Evolutionary conservation across 2,113 vertebrate species (phyloP).

Genomic region (Callipepla squamata): DNA sequence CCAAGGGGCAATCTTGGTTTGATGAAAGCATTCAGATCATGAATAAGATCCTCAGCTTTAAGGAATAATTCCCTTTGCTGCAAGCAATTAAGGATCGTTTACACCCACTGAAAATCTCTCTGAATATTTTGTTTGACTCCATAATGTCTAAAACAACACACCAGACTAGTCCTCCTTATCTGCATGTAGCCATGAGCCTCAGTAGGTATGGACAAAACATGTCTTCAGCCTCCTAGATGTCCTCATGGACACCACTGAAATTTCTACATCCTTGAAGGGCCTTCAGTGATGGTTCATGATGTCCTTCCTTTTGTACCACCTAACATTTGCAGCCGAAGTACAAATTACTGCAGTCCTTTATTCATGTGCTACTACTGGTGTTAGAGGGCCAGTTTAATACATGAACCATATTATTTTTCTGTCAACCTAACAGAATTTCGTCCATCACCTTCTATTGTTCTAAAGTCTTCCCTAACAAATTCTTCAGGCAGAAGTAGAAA

Average conservation of each 20-base stretch:
- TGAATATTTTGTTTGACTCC: slow-evolving; percentile 53
- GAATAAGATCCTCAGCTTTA: slow-evolving; percentile 47
- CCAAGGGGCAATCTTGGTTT: slow-evolving; percentile 17
- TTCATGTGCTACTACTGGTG: background rate
- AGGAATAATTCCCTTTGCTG: slow-evolving; percentile 11
- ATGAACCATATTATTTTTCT: background rate
- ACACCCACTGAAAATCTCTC: slow-evolving; percentile 62
- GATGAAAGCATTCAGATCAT: slow-evolving; percentile 40
- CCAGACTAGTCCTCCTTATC: background rate
- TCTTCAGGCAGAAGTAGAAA: background rate
- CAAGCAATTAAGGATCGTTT: slow-evolving; percentile 62
- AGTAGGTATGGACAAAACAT: background rate
- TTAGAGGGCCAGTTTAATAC: background rate
- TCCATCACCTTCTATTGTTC: background rate
- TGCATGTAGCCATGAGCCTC: background rate
- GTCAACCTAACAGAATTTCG: background rate
- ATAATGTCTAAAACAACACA: slow-evolving; percentile 21
- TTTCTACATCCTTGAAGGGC: background rate
- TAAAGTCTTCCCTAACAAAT: background rate
- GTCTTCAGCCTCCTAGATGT: background rate
- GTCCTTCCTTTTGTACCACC: background rate
- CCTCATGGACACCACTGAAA: background rate
- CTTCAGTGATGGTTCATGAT: background rate
- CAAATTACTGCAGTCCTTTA: background rate
- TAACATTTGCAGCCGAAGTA: background rate